Evolutionary conservation across 2,888 invertebrate genomes (phyloP), one percentile per base, ranked within the genome.

Genomic region (Archips crataeganus): DNA sequence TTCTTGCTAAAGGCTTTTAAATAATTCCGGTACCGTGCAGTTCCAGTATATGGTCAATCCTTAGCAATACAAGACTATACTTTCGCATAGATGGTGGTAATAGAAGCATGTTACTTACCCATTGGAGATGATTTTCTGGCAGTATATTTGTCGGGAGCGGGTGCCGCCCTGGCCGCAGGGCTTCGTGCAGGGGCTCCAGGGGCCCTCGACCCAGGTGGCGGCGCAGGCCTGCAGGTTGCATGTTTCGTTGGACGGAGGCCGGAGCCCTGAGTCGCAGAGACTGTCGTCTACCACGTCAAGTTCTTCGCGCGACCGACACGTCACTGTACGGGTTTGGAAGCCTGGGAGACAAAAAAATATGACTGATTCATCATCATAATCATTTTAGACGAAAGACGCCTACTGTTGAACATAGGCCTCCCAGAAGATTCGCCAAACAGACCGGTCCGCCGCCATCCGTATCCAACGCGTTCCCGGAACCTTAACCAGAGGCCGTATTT

Each of bases 151-250:
- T 73, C 98, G 92, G 2, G 95, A 96, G 82, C 96, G 96, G 49
- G 95, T 92, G 36, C 98, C 98, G 69, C 96, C 97, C 45, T 95
- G 94, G 6, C 98, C 98, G 85, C 99, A 99, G 2, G 96, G 96
- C 77, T 96, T 96, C 59, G 97, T 97, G 89, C 99, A 99, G 54
- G 96, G 95, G 1, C 96, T 95, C 99, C 99, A 99, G 0, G 95
- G 94, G 3, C 96, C 96, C 64, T 95, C 95, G 39, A 96, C 95
- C 99, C 99, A 99, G 84, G 59, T 49, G 9, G 73, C 63, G 23
- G 59, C 34, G 87, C 99, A 98, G 0, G 97, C 95, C 11, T 96
- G 95, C 4, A 95, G 95, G 79, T 96, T 97, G 86, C 99, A 99
- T 5, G 95, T 92, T 84, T 97, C 96, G 70, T 95, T 96, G 59